phyloP scores from a whole-genome alignment of 2,888 invertebrate species.

The Nysson spinosus region DNA sequence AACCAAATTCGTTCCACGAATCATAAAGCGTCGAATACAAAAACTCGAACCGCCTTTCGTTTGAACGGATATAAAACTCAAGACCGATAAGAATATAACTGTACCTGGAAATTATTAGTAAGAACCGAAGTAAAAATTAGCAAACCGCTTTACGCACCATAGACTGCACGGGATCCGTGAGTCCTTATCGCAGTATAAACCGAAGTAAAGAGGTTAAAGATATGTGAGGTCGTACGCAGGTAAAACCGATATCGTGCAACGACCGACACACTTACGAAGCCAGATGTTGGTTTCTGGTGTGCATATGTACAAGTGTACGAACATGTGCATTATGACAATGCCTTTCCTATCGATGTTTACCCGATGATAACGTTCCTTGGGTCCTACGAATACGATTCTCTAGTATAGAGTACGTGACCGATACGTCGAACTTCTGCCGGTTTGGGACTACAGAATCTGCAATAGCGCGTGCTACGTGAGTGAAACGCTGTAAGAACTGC shows the following conservation, averaged over 20 bases:
- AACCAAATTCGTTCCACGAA: no score
- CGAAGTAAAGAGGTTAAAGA: conserved; percentile 41
- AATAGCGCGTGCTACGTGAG: conserved; percentile 10
- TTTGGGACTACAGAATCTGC: conserved; percentile 24
- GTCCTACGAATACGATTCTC: conserved; percentile 46
- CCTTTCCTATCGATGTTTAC: conserved; percentile 55
- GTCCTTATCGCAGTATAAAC: conserved; percentile 35
- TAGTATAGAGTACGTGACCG: conserved; percentile 51
- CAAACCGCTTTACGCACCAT: conserved; percentile 4
- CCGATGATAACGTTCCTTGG: conserved; percentile 44
- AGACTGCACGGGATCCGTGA: background rate
- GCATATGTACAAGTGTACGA: conserved; percentile 22
- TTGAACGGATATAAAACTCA: background rate
- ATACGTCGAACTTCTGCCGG: conserved; percentile 43
- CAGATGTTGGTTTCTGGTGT: conserved; percentile 32
- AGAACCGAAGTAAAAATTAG: background rate
- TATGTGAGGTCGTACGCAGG: conserved; percentile 16
- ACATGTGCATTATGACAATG: conserved; percentile 50
- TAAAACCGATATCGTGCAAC: conserved; percentile 35
- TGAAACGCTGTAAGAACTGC: conserved; percentile 27
- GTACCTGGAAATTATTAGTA: background rate
- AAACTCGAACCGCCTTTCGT: background rate
- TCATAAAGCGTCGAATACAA: background rate
- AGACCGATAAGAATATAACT: background rate
- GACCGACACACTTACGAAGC: conserved; percentile 22